These are phyloP conservation scores for Andinoacara biseriatus DNA, from an alignment of 2,113 vertebrate species.

Conservation along the genomic window DNA sequence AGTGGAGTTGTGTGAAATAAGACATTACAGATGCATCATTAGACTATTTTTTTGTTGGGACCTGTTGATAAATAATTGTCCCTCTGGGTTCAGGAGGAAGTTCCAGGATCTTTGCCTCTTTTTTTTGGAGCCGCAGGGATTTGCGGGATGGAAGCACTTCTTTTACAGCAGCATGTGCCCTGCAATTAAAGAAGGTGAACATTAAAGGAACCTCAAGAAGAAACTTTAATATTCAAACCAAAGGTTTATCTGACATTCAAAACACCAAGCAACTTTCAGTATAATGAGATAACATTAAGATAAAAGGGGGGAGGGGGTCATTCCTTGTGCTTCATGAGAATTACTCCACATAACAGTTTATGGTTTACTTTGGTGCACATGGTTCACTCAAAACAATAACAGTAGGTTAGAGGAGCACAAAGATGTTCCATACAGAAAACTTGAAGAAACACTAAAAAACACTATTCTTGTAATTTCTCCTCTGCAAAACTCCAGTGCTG, in stretches of 20 bases:
- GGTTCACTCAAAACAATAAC: neutral
- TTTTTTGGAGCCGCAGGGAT: constrained; percentile 76
- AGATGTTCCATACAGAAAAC: neutral
- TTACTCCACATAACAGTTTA: too few relatives aligned
- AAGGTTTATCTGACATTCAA: neutral
- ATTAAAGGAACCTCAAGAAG: neutral
- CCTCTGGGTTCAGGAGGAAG: constrained; percentile 29
- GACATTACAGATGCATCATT: neutral
- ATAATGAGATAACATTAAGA: too few relatives aligned
- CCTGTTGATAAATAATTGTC: neutral
- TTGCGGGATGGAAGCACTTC: constrained; percentile 68
- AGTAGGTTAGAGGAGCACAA: neutral
- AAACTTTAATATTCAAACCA: neutral
- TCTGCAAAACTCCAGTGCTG: neutral
- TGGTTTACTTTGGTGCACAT: too few relatives aligned
- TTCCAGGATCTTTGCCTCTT: constrained; percentile 22
- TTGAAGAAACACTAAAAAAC: neutral
- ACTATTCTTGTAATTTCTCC: neutral
- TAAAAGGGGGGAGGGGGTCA: too few relatives aligned
- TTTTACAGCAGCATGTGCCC: constrained; percentile 32
- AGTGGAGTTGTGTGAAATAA: neutral
- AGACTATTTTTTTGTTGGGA: neutral
- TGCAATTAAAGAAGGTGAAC: constrained; percentile 10
- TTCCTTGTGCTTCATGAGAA: neutral
- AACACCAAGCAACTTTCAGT: neutral